Percentiles rank a stretch among this genome's conserved stretches.
Conservation (phyloP, 2,113 vertebrate species). For the Smithornis capensis region DNA sequence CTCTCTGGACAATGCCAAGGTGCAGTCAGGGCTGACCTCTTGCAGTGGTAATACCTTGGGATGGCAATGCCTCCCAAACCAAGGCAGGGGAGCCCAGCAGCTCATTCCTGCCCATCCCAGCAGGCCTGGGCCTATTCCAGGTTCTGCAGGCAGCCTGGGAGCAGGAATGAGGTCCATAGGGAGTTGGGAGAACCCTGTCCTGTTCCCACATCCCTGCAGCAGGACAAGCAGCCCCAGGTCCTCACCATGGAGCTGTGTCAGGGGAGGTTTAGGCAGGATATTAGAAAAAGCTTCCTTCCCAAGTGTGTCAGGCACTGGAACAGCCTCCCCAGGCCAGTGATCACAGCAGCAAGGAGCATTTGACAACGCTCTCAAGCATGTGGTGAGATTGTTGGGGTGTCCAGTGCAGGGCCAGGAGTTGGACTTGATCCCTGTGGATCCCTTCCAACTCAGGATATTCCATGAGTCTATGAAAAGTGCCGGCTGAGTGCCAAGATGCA, state of each 20-base stretch:
- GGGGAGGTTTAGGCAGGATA: not conserved
- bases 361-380: not conserved
- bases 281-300: not conserved
- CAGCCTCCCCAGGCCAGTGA: not conserved
- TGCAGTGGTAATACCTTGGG: not conserved
- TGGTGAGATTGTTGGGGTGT: not conserved
- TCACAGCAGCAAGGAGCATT: accelerated
- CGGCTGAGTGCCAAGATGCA: not conserved
- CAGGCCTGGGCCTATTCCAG: not conserved
- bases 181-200: not conserved
- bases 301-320: not conserved
- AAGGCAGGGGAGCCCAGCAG: not conserved
- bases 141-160: not conserved
- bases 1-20: not conserved
- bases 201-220: not conserved
- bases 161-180: not conserved
- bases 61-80: not conserved
- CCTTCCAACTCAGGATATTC: not conserved
- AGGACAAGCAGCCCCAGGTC: not conserved
- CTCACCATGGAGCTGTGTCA: not conserved
- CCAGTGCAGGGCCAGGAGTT: not conserved
- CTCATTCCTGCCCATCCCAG: no score
- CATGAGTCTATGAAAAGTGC: not conserved
- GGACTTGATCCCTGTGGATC: not conserved
- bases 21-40: not conserved